phyloP scores from a whole-genome alignment of 1,140 invertebrate genomes.

The Ridgeia piscesae region DNA sequence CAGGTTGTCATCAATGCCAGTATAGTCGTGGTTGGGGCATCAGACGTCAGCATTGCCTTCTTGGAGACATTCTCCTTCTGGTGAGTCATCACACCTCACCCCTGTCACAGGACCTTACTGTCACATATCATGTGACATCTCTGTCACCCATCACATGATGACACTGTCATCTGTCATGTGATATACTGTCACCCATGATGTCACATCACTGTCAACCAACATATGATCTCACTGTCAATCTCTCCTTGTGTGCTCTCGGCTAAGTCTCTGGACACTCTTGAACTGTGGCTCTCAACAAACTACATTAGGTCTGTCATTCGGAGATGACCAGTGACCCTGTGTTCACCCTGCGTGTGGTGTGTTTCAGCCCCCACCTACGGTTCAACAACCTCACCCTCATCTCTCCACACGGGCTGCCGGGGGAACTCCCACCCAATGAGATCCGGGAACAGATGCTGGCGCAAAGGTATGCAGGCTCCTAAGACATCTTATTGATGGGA shows the following conservation, averaged over 20 bases:
- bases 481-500: conserved; percentile 14
- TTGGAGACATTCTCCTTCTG: conserved; percentile 68
- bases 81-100: conserved; percentile 49
- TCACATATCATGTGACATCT: background rate
- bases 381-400: conserved; percentile 63
- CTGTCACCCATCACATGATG: too few relatives aligned
- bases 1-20: conserved; percentile 60
- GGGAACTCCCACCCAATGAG: conserved; percentile 52
- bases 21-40: conserved; percentile 75
- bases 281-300: too few relatives aligned
- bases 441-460: conserved; percentile 45
- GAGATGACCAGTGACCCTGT: too few relatives aligned
- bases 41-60: conserved; percentile 70
- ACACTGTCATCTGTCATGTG: too few relatives aligned
- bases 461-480: conserved; percentile 31
- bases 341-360: too few relatives aligned
- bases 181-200: too few relatives aligned
- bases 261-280: too few relatives aligned
- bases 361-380: conserved; percentile 53
- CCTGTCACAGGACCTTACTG: background rate
- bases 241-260: too few relatives aligned
- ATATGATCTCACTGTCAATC: too few relatives aligned
- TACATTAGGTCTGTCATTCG: too few relatives aligned
- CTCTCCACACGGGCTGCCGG: conserved; percentile 68
- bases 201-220: too few relatives aligned